Conservation (phyloP, 2,888 invertebrate species). For the Tenthredo amoena region DNA sequence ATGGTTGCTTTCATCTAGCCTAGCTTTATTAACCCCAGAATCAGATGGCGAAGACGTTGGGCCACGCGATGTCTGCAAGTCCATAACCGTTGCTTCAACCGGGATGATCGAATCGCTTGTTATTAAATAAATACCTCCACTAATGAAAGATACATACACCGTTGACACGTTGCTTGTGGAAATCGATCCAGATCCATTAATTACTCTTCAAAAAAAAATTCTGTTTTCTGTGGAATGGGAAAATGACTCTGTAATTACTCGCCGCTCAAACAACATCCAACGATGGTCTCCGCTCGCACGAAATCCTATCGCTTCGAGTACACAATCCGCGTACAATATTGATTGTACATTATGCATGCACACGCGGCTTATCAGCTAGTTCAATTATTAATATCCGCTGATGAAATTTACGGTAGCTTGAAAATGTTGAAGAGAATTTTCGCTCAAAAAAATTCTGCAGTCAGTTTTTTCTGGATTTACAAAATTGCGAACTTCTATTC, state of each 20-base stretch:
- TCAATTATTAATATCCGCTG: background rate
- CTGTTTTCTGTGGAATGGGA: background rate
- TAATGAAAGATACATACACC: background rate
- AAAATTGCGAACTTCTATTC: background rate
- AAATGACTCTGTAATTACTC: background rate
- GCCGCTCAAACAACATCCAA: background rate
- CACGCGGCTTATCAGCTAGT: background rate
- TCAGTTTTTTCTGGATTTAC: background rate
- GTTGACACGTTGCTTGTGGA: background rate
- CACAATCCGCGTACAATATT: background rate
- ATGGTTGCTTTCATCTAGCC: slow-evolving; percentile 15
- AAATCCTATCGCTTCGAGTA: slow-evolving; percentile 1
- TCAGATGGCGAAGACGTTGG: background rate
- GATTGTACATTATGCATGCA: slow-evolving; percentile 24
- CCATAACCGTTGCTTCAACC: background rate
- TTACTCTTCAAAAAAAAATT: background rate
- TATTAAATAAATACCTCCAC: background rate
- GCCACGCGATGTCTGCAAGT: background rate
- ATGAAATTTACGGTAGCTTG: background rate
- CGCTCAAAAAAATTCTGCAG: background rate
- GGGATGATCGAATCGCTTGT: background rate
- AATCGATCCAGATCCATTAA: background rate
- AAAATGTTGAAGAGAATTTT: background rate
- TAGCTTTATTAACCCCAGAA: slow-evolving; percentile 5
- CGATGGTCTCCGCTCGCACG: background rate